phyloP scores from a whole-genome alignment of 2,888 invertebrate species.

The Ceratothoa steindachneri region DNA sequence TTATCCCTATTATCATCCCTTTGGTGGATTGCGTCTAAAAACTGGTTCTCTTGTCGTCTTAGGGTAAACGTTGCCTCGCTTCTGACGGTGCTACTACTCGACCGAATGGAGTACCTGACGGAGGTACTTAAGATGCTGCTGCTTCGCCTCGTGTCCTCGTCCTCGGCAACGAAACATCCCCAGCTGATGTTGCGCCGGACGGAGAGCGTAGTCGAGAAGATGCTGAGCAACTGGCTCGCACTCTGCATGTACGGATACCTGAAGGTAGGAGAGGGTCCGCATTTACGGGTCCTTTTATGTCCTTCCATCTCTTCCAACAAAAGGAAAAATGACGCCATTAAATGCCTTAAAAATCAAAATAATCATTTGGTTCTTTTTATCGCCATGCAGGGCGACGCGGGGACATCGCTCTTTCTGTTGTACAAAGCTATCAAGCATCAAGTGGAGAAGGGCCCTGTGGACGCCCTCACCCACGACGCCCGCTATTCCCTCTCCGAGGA shows the following conservation, averaged over 20 bases:
- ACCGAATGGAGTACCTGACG: slow-evolving; percentile 98
- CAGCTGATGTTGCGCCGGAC: slow-evolving; percentile 89
- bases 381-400: slow-evolving; percentile 73
- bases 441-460: slow-evolving; percentile 97
- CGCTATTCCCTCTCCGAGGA: slow-evolving; percentile 97
- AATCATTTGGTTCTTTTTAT: neutral
- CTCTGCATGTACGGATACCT: slow-evolving; percentile 80
- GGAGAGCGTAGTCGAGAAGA: slow-evolving; percentile 93
- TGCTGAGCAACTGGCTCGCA: slow-evolving; percentile 95
- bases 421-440: slow-evolving; percentile 98
- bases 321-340: no score
- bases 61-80: slow-evolving; percentile 96
- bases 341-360: no score
- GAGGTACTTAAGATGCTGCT: slow-evolving; percentile 86
- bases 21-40: no score
- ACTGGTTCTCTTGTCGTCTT: no score
- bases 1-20: no score
- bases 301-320: no score
- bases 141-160: slow-evolving; percentile 85
- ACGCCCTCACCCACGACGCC: slow-evolving; percentile 93
- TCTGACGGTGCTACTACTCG: slow-evolving; percentile 94
- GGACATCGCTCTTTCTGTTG: slow-evolving; percentile 79
- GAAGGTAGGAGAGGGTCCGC: slow-evolving; percentile 60
- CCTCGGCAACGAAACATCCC: slow-evolving; percentile 87
- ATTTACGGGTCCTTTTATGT: no score